A percentile compares a stretch with the other conserved stretches of the same genome.
These are phyloP conservation scores for Helogale parvula DNA, from an alignment of 2,113 vertebrate genomes.

Conservation along the genomic window DNA sequence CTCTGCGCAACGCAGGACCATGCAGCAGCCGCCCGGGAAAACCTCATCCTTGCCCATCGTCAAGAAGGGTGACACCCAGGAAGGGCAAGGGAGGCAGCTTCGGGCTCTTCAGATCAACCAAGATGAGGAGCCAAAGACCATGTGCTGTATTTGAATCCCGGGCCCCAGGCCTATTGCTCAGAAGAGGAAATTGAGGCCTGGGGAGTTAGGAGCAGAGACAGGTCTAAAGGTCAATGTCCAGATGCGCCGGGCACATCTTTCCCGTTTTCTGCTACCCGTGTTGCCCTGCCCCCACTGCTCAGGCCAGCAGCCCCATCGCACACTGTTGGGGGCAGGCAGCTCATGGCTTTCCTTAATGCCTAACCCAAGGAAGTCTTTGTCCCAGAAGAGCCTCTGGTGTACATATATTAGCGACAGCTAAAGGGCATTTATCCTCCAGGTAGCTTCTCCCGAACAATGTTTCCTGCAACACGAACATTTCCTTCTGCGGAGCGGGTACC, in stretches of 20 bases:
- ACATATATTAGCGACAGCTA: neutral
- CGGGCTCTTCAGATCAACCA: neutral
- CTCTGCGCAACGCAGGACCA: accelerated
- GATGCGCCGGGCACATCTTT: neutral
- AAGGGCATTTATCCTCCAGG: neutral
- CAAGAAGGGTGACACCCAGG: neutral
- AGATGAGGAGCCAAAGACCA: neutral
- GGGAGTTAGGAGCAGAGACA: neutral
- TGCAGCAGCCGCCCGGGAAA: neutral
- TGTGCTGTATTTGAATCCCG: neutral
- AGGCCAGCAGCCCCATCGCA: neutral
- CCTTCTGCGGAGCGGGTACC: neutral
- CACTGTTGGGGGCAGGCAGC: too few species aligned
- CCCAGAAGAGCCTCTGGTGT: too few species aligned
- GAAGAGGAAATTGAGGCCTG: neutral
- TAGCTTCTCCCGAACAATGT: neutral
- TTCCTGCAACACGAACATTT: constrained; percentile 36
- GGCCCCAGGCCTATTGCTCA: neutral
- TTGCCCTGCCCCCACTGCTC: neutral
- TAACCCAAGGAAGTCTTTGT: too few species aligned
- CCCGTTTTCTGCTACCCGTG: neutral
- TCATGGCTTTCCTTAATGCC: too few species aligned
- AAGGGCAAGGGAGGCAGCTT: neutral
- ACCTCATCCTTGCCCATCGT: neutral
- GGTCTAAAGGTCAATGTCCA: neutral